phyloP scores from a whole-genome alignment of 2,888 invertebrate species.

The Callyntrura sp. region DNA sequence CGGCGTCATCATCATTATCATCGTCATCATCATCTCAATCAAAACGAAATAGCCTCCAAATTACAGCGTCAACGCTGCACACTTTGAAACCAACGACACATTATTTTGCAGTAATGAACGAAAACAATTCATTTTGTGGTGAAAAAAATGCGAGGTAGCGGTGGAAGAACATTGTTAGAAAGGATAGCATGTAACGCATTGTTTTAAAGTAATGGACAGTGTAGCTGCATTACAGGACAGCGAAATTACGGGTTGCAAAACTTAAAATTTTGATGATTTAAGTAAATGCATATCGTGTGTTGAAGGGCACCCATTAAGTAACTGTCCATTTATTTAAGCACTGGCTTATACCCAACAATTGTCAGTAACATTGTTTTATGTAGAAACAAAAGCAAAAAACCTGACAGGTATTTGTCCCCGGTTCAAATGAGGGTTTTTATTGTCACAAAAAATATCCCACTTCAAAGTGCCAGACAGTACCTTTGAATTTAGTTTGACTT shows the following conservation, averaged over 20 bases:
- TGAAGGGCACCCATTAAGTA: slow-evolving; percentile 42
- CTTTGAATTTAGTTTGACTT: not conserved
- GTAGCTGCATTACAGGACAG: not conserved
- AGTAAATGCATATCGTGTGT: slow-evolving; percentile 15
- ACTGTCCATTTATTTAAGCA: not conserved
- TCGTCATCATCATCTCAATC: not conserved
- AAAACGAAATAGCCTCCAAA: slow-evolving; percentile 39
- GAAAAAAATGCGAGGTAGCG: too few relatives aligned
- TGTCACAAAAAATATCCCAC: not conserved
- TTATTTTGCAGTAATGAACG: slow-evolving; percentile 2
- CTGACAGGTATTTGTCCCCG: slow-evolving; percentile 13
- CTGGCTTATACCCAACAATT: not conserved
- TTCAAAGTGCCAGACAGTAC: not conserved
- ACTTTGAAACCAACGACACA: slow-evolving; percentile 12
- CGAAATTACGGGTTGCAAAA: slow-evolving; percentile 27
- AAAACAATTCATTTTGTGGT: slow-evolving; percentile 27
- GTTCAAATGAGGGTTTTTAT: slow-evolving; percentile 4
- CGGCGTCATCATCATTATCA: slow-evolving; percentile 30
- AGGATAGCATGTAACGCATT: not conserved
- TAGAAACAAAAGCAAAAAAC: not conserved
- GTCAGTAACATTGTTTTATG: not conserved
- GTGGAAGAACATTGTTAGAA: not conserved
- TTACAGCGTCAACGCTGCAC: not conserved
- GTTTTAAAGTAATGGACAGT: not conserved
- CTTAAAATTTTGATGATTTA: not conserved